Percentiles rank a stretch among this genome's conserved stretches.
Evolutionary conservation across 2,797 vertebrate species (phyloP).

Genomic region (Gouania willdenowi): DNA sequence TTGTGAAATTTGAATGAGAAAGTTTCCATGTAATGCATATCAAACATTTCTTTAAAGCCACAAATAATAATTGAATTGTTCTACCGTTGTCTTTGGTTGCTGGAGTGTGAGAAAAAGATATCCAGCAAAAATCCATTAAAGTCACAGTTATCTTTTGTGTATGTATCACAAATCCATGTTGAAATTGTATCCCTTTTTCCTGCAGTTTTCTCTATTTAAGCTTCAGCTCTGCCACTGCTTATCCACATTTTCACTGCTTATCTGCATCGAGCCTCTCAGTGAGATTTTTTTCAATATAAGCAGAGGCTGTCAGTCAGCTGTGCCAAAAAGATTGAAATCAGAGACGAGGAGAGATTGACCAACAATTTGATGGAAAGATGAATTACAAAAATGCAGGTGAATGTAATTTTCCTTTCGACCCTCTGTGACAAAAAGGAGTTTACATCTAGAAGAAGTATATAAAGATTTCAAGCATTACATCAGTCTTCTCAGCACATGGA

Average conservation of each 20-base stretch:
- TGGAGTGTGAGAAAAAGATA: constrained; percentile 91
- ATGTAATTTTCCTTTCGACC: constrained; percentile 53
- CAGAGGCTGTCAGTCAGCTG: constrained; percentile 76
- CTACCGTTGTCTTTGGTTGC: constrained; percentile 88
- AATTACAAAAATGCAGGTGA: constrained; percentile 28
- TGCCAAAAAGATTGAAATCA: constrained; percentile 69
- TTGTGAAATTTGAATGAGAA: constrained; percentile 91
- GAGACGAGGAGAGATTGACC: constrained; percentile 23
- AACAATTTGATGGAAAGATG: constrained; percentile 8
- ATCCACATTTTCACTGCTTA: constrained; percentile 85
- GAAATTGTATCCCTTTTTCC: constrained; percentile 77
- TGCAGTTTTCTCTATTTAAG: constrained; percentile 43
- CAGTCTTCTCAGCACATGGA: constrained; percentile 32
- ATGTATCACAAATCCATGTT: constrained; percentile 84
- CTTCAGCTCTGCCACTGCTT: constrained; percentile 78
- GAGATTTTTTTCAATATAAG: constrained; percentile 77
- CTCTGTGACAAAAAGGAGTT: constrained; percentile 13
- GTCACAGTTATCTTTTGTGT: constrained; percentile 85
- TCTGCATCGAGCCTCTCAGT: constrained; percentile 59
- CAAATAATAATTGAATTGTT: constrained; percentile 96
- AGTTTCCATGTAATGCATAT: constrained; percentile 85
- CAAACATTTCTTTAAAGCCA: constrained; percentile 93
- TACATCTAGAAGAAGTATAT: constrained; percentile 22
- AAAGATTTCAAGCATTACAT: constrained; percentile 29
- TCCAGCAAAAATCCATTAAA: constrained; percentile 91